Percentiles rank a stretch among this genome's conserved stretches.
phyloP scores from a whole-genome alignment of 2,888 invertebrate genomes.

The Atherix ibis region DNA sequence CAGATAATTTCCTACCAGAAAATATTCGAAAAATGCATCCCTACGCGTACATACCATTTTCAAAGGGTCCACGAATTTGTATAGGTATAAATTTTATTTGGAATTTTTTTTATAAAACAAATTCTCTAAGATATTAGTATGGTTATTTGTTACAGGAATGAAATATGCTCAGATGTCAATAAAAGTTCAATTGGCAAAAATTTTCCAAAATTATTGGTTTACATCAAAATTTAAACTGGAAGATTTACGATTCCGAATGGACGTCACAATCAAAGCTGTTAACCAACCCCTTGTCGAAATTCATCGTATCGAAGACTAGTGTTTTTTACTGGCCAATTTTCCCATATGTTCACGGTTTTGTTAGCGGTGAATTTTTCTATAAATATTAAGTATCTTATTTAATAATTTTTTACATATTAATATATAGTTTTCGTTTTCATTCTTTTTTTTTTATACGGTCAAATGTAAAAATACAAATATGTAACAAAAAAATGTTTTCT shows the following conservation, averaged over 20 bases:
- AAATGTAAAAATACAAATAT: too few species aligned
- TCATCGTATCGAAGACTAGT: background rate
- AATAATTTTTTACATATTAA: too few species aligned
- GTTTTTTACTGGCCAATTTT: too few species aligned
- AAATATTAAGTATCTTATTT: too few species aligned
- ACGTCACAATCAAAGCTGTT: background rate
- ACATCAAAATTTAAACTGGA: conserved; percentile 1
- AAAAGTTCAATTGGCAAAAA: background rate
- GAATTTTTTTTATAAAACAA: background rate
- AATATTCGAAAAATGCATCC: conserved; percentile 1
- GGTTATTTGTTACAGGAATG: background rate
- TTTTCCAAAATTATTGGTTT: background rate
- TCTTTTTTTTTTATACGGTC: too few species aligned
- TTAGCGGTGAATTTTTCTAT: too few species aligned
- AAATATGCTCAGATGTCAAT: conserved; percentile 1
- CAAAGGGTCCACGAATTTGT: conserved; percentile 1
- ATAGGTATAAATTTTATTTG: background rate
- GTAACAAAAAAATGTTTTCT: too few species aligned
- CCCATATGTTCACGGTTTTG: too few species aligned
- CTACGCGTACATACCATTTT: conserved; percentile 1
- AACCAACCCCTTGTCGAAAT: background rate
- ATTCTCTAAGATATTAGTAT: background rate
- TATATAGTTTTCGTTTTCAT: too few species aligned
- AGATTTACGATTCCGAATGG: background rate
- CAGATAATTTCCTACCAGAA: conserved; percentile 1